Conservation (phyloP, 2,113 vertebrate genomes). For the Bothrops jararaca region DNA sequence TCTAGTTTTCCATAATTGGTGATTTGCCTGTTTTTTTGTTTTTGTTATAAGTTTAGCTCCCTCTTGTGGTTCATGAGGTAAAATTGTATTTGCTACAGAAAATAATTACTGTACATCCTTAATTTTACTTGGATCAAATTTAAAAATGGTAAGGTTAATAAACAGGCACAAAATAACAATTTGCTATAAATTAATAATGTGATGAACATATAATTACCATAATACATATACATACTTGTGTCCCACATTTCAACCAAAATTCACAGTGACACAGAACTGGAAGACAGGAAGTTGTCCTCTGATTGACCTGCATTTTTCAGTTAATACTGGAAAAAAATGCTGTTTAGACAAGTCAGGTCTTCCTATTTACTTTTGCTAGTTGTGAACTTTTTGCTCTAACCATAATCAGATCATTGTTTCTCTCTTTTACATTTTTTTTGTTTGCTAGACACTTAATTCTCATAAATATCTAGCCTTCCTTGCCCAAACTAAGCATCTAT, state of each 20-base stretch:
- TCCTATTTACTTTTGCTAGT: too few relatives aligned
- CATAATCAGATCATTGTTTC: too few relatives aligned
- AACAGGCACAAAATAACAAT: background rate
- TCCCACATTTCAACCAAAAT: background rate
- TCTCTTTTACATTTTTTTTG: too few relatives aligned
- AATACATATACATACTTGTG: background rate
- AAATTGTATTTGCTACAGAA: background rate
- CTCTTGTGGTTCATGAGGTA: background rate
- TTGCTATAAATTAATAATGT: background rate
- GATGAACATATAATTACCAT: background rate
- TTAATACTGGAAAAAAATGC: too few relatives aligned
- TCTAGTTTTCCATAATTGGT: background rate
- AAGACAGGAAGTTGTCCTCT: too few relatives aligned
- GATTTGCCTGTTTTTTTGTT: background rate
- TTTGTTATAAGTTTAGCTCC: background rate
- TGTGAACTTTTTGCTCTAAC: too few relatives aligned
- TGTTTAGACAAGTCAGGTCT: too few relatives aligned
- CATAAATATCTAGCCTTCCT: too few relatives aligned
- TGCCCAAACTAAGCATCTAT: too few relatives aligned
- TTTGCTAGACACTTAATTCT: too few relatives aligned
- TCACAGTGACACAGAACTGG: too few relatives aligned
- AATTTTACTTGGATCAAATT: background rate
- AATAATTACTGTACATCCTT: background rate
- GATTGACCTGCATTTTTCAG: too few relatives aligned
- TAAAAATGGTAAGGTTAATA: background rate